Conservation (phyloP, 1,140 invertebrate species). For the Diabrotica virgifera region DNA sequence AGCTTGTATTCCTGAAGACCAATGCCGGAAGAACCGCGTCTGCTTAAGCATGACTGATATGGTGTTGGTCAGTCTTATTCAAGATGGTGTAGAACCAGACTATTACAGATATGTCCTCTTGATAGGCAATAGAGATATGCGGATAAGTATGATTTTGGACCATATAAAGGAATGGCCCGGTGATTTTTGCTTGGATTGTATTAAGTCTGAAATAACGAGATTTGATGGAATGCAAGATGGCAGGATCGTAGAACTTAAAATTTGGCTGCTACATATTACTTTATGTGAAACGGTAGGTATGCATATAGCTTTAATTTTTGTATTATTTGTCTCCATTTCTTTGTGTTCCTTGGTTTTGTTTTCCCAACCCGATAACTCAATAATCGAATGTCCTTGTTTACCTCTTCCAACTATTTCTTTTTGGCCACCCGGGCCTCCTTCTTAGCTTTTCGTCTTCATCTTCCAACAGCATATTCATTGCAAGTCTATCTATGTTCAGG, state of each 20-base stretch:
- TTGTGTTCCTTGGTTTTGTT: too few species aligned
- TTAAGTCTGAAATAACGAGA: slow-evolving; percentile 38
- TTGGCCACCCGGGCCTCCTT: too few species aligned
- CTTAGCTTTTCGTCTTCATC: too few species aligned
- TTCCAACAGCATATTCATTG: too few species aligned
- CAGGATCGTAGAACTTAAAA: slow-evolving; percentile 40
- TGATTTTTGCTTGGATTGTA: slow-evolving; percentile 39
- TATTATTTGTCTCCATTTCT: slow-evolving; percentile 38
- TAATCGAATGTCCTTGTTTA: too few species aligned
- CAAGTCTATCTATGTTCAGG: too few species aligned
- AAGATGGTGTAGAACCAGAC: slow-evolving; percentile 33
- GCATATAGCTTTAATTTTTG: slow-evolving; percentile 45
- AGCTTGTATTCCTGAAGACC: slow-evolving; percentile 40
- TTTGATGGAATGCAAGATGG: slow-evolving; percentile 24
- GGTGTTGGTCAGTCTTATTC: slow-evolving; percentile 37
- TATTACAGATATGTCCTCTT: slow-evolving; percentile 38
- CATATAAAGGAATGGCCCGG: slow-evolving; percentile 45
- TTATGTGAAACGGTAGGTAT: slow-evolving; percentile 50
- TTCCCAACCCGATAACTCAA: too few species aligned
- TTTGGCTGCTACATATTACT: slow-evolving; percentile 51
- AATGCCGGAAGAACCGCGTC: slow-evolving; percentile 29
- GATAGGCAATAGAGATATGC: slow-evolving; percentile 40
- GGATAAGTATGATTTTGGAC: slow-evolving; percentile 45
- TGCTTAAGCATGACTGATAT: slow-evolving; percentile 34
- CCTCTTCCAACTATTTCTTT: too few species aligned